These are phyloP conservation scores for Itoplectis maculator DNA, from an alignment of 2,888 invertebrate species.

Conservation along the genomic window DNA sequence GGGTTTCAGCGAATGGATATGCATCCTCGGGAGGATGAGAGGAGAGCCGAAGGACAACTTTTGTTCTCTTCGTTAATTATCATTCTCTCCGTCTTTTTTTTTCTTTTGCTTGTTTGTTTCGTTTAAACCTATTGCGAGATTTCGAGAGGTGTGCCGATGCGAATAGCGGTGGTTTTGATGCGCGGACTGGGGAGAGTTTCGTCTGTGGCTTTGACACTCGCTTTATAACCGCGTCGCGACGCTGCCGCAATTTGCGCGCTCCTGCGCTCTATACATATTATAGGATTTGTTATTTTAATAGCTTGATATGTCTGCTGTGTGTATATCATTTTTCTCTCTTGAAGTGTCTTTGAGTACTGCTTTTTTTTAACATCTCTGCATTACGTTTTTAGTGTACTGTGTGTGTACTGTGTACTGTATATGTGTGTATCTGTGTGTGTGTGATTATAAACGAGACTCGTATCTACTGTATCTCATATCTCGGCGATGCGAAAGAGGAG, in stretches of 20 bases:
- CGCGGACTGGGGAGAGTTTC: conserved; percentile 45
- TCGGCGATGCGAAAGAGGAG: conserved; percentile 63
- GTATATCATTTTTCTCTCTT: conserved; percentile 53
- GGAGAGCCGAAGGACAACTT: neutral
- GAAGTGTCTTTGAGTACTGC: conserved; percentile 41
- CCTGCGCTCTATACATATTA: conserved; percentile 63
- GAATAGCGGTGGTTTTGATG: conserved; percentile 35
- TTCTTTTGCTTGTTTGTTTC: conserved; percentile 12
- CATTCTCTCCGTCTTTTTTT: neutral
- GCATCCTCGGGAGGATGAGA: conserved; percentile 22
- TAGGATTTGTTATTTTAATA: conserved; percentile 59
- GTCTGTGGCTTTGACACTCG: conserved; percentile 2
- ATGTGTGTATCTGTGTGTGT: conserved; percentile 26
- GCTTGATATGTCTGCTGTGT: conserved; percentile 72
- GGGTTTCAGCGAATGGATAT: conserved; percentile 16
- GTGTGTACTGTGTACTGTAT: neutral
- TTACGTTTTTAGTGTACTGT: conserved; percentile 16
- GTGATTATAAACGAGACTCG: conserved; percentile 69
- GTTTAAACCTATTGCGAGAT: conserved; percentile 9
- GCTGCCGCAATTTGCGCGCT: conserved; percentile 37
- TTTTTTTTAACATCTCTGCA: conserved; percentile 12
- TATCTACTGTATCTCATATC: conserved; percentile 59
- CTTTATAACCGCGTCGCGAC: conserved; percentile 58
- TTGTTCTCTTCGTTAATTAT: neutral
- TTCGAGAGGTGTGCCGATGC: conserved; percentile 35